Percentiles rank a stretch among this genome's conserved stretches.
Evolutionary conservation across 1,140 invertebrate genomes (phyloP).

Genomic region (Phocides pigmalion): DNA sequence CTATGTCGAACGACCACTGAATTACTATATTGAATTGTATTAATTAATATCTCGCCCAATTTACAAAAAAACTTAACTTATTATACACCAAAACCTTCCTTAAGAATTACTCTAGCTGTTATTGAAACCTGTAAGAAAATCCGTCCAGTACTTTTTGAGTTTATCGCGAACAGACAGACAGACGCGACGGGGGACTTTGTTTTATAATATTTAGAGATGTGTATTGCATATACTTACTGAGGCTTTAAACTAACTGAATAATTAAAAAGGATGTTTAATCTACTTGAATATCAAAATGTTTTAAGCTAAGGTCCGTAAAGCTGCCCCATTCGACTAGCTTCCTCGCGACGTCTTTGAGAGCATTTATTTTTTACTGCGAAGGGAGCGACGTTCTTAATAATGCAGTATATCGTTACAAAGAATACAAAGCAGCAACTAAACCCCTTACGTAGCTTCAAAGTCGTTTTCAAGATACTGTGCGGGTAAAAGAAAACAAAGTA

Average conservation of each 20-base stretch:
- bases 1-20: no score
- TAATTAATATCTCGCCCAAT: no score
- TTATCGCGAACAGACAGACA: no score
- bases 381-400: slow-evolving; percentile 66
- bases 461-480: slow-evolving; percentile 11
- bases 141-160: no score
- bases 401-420: slow-evolving; percentile 70
- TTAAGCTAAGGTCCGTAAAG: background rate
- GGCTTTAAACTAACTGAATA: background rate
- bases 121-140: no score
- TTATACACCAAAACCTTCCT: no score
- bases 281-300: background rate
- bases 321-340: slow-evolving; percentile 23
- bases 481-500: slow-evolving; percentile 8
- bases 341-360: slow-evolving; percentile 38
- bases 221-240: background rate
- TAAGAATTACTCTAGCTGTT: no score
- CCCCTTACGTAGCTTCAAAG: slow-evolving; percentile 36
- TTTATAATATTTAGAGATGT: no score
- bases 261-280: background rate
- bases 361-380: slow-evolving; percentile 63
- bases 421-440: slow-evolving; percentile 58
- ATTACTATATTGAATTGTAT: no score
- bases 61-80: no score
- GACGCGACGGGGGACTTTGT: no score